Conservation (phyloP, 92 coral and sea anemone genomes). For the Chrysogorgia sp. region DNA sequence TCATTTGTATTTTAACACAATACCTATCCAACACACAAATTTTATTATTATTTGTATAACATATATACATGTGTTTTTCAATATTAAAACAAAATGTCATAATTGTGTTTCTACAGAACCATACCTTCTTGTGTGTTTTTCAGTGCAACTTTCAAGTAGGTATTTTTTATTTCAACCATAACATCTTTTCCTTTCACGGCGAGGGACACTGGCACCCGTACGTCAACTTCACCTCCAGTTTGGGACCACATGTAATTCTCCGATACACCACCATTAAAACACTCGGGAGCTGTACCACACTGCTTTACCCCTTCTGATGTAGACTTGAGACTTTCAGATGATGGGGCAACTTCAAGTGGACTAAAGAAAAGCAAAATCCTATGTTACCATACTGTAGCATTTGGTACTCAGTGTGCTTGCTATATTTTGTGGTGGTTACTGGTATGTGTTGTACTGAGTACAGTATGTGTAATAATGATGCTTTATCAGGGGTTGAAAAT, state of each 20-base stretch:
- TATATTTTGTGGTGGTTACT: too few relatives aligned
- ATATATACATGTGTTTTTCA: too few relatives aligned
- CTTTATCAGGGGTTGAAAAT: too few relatives aligned
- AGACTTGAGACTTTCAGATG: neutral
- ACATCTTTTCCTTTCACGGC: constrained; percentile 85
- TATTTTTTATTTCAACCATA: constrained; percentile 78
- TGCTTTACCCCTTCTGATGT: neutral
- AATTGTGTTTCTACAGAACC: neutral
- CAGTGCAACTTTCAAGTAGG: constrained; percentile 75
- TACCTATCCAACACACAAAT: too few relatives aligned
- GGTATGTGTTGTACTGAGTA: too few relatives aligned
- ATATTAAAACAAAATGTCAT: too few relatives aligned
- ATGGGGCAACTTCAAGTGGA: neutral
- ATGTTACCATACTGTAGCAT: too few relatives aligned
- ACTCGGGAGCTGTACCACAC: constrained; percentile 61
- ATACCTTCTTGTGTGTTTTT: constrained; percentile 72
- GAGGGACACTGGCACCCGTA: constrained; percentile 81
- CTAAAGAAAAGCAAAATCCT: neutral
- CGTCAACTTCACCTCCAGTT: constrained; percentile 82
- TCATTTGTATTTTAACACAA: too few relatives aligned
- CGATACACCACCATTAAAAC: constrained; percentile 91
- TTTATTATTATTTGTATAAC: too few relatives aligned
- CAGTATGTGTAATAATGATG: too few relatives aligned
- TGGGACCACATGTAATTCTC: constrained; percentile 95
- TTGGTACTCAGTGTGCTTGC: too few relatives aligned